Base-by-base conservation (phyloP, 2,888 invertebrate species). In the Nephrotoma guestfalica region DNA sequence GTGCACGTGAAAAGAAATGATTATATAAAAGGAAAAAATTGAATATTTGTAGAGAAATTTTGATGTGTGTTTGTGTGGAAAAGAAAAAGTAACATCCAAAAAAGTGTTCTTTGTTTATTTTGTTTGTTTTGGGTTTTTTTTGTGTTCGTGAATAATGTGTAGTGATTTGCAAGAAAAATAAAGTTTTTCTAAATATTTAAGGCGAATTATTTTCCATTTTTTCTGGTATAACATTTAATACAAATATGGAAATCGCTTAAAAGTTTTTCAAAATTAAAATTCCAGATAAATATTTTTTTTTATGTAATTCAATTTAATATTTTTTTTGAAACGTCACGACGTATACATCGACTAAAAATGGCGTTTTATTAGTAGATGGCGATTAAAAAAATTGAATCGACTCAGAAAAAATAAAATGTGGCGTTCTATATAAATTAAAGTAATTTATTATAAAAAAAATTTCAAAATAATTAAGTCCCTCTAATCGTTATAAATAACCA, bases 331-430 rank as follows among this genome's bases (percentile, higher is more conserved):
- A 86, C 86, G 86, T 86, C 86, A 86, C 86, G 47, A 86, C 47
- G 71, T 71, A 30, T 71, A 71, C 71, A 71, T 71, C 86, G 47
- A 86, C 86, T 86, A 86, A 86, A 84, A 86, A 86, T 86, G 86
- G 86, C 86, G 86, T 86, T 86, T 85, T 45, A 47, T 13, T 18
- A 47, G 45, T 47, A n/a, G 13, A 42, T 30, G 30, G 85, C 42
- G 30, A 85, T 71, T 71, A 11, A 71, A 30, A 30, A 71, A 30
- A 71, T 71, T 71, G 71, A 30, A 71, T 71, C 30, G 11, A 71
- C 43, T 30, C 18, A 71, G 30, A 71, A 71, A 85, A 45, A 13
- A 84, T 40, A 41, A 84, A 47, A 86, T 86, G 86, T 86, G 86
- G 47, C 86, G 40, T 47, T 86, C 47, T 43, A 85, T 43, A 85